Evolutionary conservation across 2,113 vertebrate species (phyloP), one percentile per base, ranked within the genome.

Genomic region (Sander vitreus): DNA sequence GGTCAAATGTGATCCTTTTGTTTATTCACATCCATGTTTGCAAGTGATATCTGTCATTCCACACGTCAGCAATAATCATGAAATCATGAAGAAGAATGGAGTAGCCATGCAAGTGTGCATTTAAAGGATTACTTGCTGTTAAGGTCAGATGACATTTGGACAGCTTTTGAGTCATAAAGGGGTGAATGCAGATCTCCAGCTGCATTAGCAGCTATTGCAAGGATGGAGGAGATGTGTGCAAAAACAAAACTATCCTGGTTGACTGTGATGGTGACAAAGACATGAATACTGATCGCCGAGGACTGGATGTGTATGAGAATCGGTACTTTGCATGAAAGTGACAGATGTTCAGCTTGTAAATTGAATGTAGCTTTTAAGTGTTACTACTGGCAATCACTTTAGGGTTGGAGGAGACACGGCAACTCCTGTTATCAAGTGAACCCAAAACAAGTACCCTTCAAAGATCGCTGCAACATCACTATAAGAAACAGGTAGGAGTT

Each of bases 361-460:
- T 30, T 62, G 10, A 78, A 64, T 54, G 39, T 58, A 54, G 1
- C 25, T 74, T 74, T 43, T 1, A 68, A 68, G 4, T 74, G 3
- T 81, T 27, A 16, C 1, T 63, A 3, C 36, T 90, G 47, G 79
- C 5, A 25, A 53, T 63, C 6, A 6, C 15, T n/a, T 63, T 78
- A 99, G 98, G 95, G 94, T 6, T 99, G 97, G 97, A 96, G 92
- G 80, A 97, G 94, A 88, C 97, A 99, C 43, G 95, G 97, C 77
- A 94, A 96, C 86, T 94, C 95, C 71, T 99, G 98, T 89, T 99
- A 97, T 90, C 94, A 88, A 84, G 87, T 99, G 47, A 93, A 95
- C 58, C 72, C 89, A 62, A 87, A 75, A 0, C 92, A 94, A 77
- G 96, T 96, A 18, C 85, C 83, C 13, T 98, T 97, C 94, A 96